Conservation (phyloP, 2,797 vertebrate species). For the Gephyroberyx darwinii region DNA sequence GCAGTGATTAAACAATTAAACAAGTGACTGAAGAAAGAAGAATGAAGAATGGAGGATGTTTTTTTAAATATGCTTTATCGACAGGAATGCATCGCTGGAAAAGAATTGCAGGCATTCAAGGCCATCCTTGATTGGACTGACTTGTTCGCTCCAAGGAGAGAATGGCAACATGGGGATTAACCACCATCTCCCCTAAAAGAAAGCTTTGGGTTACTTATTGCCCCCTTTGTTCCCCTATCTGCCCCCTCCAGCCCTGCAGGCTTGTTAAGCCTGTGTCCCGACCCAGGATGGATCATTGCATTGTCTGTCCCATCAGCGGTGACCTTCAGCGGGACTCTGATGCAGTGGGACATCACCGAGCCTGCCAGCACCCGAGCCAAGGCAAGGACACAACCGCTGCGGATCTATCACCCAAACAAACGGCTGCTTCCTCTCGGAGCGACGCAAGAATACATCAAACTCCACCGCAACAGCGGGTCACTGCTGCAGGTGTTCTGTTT, state of each 20-base stretch:
- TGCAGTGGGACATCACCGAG: conserved; percentile 63
- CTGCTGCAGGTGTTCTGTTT: conserved; percentile 81
- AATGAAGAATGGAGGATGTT: too few relatives aligned
- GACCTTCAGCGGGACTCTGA: conserved; percentile 86
- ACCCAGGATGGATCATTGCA: conserved; percentile 66
- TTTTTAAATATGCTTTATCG: too few relatives aligned
- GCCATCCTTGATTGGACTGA: conserved; percentile 44
- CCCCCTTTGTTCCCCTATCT: not conserved
- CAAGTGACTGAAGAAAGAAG: not conserved
- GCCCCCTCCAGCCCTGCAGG: conserved; percentile 16
- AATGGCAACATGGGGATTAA: not conserved
- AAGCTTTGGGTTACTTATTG: conserved; percentile 37
- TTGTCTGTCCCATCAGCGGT: conserved; percentile 86
- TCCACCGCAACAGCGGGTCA: conserved; percentile 76
- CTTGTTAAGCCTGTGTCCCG: conserved; percentile 49
- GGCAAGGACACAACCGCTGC: conserved; percentile 85
- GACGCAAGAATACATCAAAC: conserved; percentile 89
- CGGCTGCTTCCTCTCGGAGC: conserved; percentile 82
- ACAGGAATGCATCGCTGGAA: conserved; percentile 20
- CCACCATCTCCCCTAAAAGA: conserved; percentile 22
- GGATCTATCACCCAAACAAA: conserved; percentile 96
- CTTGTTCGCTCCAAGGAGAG: not conserved
- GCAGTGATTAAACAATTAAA: not conserved
- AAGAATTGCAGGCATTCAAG: conserved; percentile 48
- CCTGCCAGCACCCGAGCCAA: conserved; percentile 73